Conservation (phyloP, 2,797 vertebrate genomes). For the Erithacus rubecula region DNA sequence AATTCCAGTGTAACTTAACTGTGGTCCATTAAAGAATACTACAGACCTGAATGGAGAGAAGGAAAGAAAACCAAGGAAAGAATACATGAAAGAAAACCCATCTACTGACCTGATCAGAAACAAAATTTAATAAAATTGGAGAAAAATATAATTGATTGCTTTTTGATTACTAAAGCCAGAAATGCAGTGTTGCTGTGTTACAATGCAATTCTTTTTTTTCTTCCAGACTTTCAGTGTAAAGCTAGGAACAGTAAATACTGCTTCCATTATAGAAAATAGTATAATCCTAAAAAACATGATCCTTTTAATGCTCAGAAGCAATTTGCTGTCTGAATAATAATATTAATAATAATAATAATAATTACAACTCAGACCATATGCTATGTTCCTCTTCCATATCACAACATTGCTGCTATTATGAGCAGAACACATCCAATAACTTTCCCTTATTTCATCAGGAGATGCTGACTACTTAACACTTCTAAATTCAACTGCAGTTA, state of each 20-base stretch:
- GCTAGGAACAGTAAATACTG: not conserved
- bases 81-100: not conserved
- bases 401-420: not conserved
- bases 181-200: not conserved
- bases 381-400: not conserved
- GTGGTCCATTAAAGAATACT: not conserved
- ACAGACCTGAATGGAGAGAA: not conserved
- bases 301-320: not conserved
- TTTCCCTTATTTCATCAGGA: not conserved
- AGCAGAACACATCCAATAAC: not conserved
- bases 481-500: not conserved
- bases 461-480: not conserved
- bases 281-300: not conserved
- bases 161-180: not conserved
- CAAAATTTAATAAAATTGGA: not conserved
- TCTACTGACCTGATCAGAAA: not conserved
- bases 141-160: not conserved
- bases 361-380: not conserved
- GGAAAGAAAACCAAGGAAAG: not conserved
- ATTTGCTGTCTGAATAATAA: not conserved
- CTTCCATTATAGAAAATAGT: not conserved
- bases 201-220: not conserved
- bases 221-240: not conserved
- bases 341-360: not conserved
- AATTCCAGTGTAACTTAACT: not conserved